Evolutionary conservation across 2,888 invertebrate genomes (phyloP), one percentile per base, ranked within the genome.

Genomic region (Euphydryas editha): DNA sequence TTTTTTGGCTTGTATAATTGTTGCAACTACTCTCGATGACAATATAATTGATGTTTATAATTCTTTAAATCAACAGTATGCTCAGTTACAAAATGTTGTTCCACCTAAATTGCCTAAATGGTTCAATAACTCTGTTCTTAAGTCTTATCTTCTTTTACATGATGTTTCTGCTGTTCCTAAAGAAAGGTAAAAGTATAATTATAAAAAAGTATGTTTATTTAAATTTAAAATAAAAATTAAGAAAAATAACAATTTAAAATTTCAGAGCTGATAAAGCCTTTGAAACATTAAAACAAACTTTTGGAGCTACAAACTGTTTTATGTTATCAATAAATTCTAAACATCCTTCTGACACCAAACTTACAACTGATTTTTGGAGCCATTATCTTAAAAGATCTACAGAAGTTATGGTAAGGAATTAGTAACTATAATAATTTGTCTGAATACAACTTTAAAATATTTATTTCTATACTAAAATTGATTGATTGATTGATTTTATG

Each of bases 101-200:
- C 95, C 96, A 55, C 96, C 96, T 71, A 96, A 96, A 87, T 88
- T 97, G 73, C 97, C 97, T 10, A 97, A 96, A 81, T 97, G 96
- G 96, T 96, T 97, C 79, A 94, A 94, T 84, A 84, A 83, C 94
- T 96, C 97, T 81, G 95, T 97, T 30, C 93, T 98, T 47, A 96
- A 97, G 82, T 97, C 97, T 84, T 98, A 98, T 87, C 95, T 99
- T 59, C 94, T 99, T 58, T 81, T 99, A 62, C 98, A 99, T 90
- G 99, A 98, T 90, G 95, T 95, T 57, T 90, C 94, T 68, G 93
- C 94, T 71, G 95, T 95, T 54, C 94, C 97, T 78, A 94, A 95
- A 77, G 94, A 95, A 66, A 96, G 95, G 97, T 98, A 93, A 92
- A 94, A 57, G 11, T 20, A 20, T 42, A 89, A 59, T 36, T 20